Conservation (phyloP, 1,140 invertebrate genomes). For the Drosophila repletoides region DNA sequence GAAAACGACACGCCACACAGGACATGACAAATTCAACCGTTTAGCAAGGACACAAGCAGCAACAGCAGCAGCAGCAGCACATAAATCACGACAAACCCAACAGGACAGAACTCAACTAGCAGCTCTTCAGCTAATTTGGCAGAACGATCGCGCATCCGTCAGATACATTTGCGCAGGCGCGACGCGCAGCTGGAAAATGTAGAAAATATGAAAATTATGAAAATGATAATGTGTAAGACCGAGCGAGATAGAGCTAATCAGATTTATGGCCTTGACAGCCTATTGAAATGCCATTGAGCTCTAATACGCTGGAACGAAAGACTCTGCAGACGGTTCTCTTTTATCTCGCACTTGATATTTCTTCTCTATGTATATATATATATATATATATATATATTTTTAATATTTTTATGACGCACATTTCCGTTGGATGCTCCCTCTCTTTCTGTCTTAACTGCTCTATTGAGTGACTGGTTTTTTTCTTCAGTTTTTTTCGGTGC, state of each 20-base stretch:
- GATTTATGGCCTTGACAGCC: slow-evolving; percentile 71
- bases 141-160: slow-evolving; percentile 64
- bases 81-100: slow-evolving; percentile 65
- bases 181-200: slow-evolving; percentile 42
- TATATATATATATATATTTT: slow-evolving; percentile 59
- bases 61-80: slow-evolving; percentile 35
- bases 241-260: slow-evolving; percentile 27
- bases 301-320: slow-evolving; percentile 70
- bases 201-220: slow-evolving; percentile 72
- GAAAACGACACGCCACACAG: slow-evolving; percentile 48
- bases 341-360: slow-evolving; percentile 52
- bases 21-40: slow-evolving; percentile 14
- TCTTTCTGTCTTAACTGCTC: neutral
- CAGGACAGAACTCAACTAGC: no score
- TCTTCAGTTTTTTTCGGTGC: slow-evolving; percentile 30
- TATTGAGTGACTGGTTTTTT: slow-evolving; percentile 57
- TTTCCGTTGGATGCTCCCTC: slow-evolving; percentile 54
- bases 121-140: slow-evolving; percentile 60
- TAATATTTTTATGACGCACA: slow-evolving; percentile 80
- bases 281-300: slow-evolving; percentile 51
- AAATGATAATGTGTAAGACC: slow-evolving; percentile 29
- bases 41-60: slow-evolving; percentile 19
- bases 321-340: slow-evolving; percentile 23
- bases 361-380: slow-evolving; percentile 13
- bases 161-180: slow-evolving; percentile 71